Conservation (phyloP, 2,888 invertebrate genomes). For the Halictus quadricinctus region DNA sequence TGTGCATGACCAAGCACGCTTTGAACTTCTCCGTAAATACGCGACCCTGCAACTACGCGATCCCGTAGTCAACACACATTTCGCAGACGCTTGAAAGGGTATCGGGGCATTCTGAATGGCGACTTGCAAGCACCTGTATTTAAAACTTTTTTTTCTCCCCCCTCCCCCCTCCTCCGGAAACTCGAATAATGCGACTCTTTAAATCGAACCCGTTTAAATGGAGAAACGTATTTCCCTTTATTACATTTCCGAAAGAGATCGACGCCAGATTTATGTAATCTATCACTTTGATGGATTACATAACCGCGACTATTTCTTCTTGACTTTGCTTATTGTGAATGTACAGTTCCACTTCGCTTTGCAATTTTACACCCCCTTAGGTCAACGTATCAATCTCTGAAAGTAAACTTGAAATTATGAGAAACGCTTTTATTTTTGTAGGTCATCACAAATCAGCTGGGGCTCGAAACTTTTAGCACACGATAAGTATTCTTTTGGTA, state of each 20-base stretch:
- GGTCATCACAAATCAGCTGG: too few species aligned
- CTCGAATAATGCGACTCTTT: neutral
- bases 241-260: neutral
- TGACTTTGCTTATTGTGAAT: neutral
- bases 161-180: accelerated
- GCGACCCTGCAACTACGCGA: conserved; percentile 1
- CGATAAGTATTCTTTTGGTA: too few species aligned
- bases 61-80: neutral
- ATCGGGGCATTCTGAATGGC: conserved; percentile 8
- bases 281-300: neutral
- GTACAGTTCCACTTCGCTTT: neutral
- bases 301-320: too few species aligned
- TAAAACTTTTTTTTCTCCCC: too few species aligned
- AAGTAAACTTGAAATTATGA: neutral
- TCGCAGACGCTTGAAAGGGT: conserved; percentile 12
- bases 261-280: neutral
- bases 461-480: too few species aligned
- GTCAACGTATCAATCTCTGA: too few species aligned
- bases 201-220: neutral
- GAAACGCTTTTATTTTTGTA: too few species aligned
- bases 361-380: neutral
- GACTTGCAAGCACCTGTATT: neutral
- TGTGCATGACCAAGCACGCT: conserved; percentile 34
- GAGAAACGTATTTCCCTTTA: neutral
- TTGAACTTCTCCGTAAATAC: conserved; percentile 49